Evolutionary conservation across 2,113 vertebrate genomes (phyloP).

Genomic region (Protomyctophum bolini): DNA sequence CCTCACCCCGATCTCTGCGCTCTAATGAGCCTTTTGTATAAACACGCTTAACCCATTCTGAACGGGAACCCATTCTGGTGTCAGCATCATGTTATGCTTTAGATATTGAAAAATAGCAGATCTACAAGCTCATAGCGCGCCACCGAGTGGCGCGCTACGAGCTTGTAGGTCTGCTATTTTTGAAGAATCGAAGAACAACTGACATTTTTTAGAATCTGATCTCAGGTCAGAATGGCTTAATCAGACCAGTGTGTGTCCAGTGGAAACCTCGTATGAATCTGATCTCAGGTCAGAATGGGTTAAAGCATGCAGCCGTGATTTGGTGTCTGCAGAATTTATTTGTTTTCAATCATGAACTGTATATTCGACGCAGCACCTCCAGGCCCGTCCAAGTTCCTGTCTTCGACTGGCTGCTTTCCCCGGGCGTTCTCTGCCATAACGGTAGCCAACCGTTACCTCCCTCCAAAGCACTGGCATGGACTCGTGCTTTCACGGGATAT

Average conservation of each 20-base stretch:
- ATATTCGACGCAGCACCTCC: conserved; percentile 24
- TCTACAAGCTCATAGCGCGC: too few relatives aligned
- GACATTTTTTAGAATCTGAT: too few relatives aligned
- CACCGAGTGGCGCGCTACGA: too few relatives aligned
- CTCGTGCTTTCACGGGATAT: neutral
- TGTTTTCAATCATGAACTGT: conserved; percentile 53
- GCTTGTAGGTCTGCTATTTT: too few relatives aligned
- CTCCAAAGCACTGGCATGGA: conserved; percentile 31
- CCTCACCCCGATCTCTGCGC: conserved; percentile 36
- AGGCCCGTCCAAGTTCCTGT: conserved; percentile 56
- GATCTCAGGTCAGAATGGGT: too few relatives aligned
- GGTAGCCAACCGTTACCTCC: conserved; percentile 53
- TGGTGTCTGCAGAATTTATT: conserved; percentile 48
- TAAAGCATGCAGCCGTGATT: conserved; percentile 12
- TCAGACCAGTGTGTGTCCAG: too few relatives aligned
- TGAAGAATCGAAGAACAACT: too few relatives aligned
- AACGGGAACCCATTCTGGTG: too few relatives aligned
- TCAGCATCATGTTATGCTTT: too few relatives aligned
- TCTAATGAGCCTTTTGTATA: conserved; percentile 52
- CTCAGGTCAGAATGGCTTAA: too few relatives aligned
- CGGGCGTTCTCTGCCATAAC: conserved; percentile 50
- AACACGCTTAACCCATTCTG: conserved; percentile 40
- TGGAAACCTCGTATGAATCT: too few relatives aligned
- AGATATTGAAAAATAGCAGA: too few relatives aligned
- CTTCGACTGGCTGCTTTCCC: conserved; percentile 39